A percentile compares a stretch with the other conserved stretches of the same genome.
These are phyloP conservation scores for Sclerodermus sp. DNA, from an alignment of 2,888 invertebrate genomes.

Conservation along the genomic window DNA sequence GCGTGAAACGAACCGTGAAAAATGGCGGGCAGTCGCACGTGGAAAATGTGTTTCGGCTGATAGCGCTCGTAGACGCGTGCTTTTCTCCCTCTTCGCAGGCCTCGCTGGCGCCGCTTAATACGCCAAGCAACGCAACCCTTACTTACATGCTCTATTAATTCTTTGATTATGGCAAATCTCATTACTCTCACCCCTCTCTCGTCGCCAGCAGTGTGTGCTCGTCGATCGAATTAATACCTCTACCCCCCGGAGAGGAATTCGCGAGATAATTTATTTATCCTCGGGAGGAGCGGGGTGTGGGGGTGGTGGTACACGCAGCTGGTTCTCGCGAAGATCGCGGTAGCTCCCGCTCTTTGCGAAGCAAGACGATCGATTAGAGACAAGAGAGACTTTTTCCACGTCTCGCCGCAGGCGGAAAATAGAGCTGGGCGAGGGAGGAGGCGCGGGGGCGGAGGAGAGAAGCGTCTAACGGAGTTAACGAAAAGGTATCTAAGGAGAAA, in stretches of 20 bases:
- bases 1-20: slow-evolving; percentile 36
- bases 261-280: too few species aligned
- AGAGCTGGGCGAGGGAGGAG: too few species aligned
- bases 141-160: slow-evolving; percentile 24
- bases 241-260: slow-evolving; percentile 2
- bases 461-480: slow-evolving; percentile 28
- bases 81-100: slow-evolving; percentile 1
- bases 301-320: too few species aligned
- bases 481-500: slow-evolving; percentile 28
- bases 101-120: slow-evolving; percentile 26
- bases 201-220: too few species aligned
- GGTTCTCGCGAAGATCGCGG: too few species aligned
- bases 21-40: slow-evolving; percentile 38
- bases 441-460: slow-evolving; percentile 3
- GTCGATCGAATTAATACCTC: not conserved
- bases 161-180: slow-evolving; percentile 25
- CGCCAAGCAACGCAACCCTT: slow-evolving; percentile 32
- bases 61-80: slow-evolving; percentile 29
- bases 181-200: too few species aligned
- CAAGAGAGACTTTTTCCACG: too few species aligned
- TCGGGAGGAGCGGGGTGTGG: too few species aligned
- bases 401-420: too few species aligned
- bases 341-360: too few species aligned
- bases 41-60: slow-evolving; percentile 39
- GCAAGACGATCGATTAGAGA: slow-evolving; percentile 2